Conservation (phyloP, 2,888 invertebrate genomes). For the Drosophila phalerata region DNA sequence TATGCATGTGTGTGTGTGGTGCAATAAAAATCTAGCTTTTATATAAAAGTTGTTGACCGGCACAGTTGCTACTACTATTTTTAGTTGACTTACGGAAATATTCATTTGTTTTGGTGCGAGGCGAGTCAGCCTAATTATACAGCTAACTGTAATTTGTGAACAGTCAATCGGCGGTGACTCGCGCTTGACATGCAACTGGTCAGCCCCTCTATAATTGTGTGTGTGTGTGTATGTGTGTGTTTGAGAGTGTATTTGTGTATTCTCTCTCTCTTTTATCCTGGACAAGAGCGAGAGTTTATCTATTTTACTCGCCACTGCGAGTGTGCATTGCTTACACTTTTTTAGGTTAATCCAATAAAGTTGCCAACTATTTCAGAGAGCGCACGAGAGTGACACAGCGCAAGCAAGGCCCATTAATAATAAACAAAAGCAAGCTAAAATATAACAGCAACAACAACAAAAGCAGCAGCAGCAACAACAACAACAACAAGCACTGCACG, state of each 20-base stretch:
- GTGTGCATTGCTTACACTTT: slow-evolving; percentile 39
- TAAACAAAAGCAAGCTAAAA: slow-evolving; percentile 54
- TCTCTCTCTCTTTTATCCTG: slow-evolving; percentile 43
- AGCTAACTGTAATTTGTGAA: slow-evolving; percentile 8
- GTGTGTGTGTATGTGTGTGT: slow-evolving; percentile 7
- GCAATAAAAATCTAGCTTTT: slow-evolving; percentile 27
- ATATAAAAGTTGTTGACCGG: slow-evolving; percentile 59
- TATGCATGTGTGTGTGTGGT: slow-evolving; percentile 19
- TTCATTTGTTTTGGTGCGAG: slow-evolving; percentile 41
- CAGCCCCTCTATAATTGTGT: slow-evolving; percentile 14
- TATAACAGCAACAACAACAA: slow-evolving; percentile 27
- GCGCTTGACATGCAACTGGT: slow-evolving; percentile 71
- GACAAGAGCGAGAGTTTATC: slow-evolving; percentile 36
- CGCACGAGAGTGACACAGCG: slow-evolving; percentile 45
- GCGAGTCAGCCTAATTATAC: slow-evolving; percentile 58
- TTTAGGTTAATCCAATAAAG: slow-evolving; percentile 70
- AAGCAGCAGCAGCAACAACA: slow-evolving; percentile 28
- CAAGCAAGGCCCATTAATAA: slow-evolving; percentile 55
- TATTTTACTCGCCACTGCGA: slow-evolving; percentile 20
- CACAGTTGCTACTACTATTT: slow-evolving; percentile 41
- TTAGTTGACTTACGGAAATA: slow-evolving; percentile 55
- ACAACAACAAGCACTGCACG: slow-evolving; percentile 37
- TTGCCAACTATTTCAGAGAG: slow-evolving; percentile 67
- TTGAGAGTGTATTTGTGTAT: background rate
- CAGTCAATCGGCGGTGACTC: slow-evolving; percentile 41